phyloP scores from a whole-genome alignment of 1,140 invertebrate genomes.

The Zaprionus ornatus region DNA sequence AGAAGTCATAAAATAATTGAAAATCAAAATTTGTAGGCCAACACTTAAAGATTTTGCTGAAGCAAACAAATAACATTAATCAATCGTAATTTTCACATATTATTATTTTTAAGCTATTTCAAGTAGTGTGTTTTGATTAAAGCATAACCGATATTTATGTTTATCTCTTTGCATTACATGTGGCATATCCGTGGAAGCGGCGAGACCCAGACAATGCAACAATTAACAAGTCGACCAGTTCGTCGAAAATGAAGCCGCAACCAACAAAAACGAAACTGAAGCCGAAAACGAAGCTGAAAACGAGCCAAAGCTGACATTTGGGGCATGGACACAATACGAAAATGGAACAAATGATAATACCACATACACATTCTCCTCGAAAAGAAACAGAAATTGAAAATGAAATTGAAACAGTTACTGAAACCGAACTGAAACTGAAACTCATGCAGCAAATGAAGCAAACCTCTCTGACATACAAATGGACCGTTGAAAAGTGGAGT shows the following conservation, averaged over 20 bases:
- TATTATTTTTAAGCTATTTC: not conserved
- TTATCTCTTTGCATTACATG: conserved; percentile 10
- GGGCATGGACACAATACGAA: conserved; percentile 43
- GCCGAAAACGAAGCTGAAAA: not conserved
- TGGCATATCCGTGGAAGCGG: conserved; percentile 20
- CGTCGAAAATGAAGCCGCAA: no score
- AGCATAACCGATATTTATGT: conserved; percentile 12
- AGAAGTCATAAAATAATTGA: not conserved
- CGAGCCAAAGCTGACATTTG: conserved; percentile 23
- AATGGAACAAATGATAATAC: conserved; percentile 22
- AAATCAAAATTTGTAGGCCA: not conserved
- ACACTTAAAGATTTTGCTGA: not conserved
- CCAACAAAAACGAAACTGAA: conserved; percentile 8
- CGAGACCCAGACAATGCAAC: conserved; percentile 36
- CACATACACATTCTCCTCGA: conserved; percentile 31
- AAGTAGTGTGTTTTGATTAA: conserved; percentile 19
- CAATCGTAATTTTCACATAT: not conserved
- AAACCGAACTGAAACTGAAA: conserved; percentile 58
- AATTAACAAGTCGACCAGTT: conserved; percentile 31
- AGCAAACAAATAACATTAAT: not conserved
- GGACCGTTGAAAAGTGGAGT: conserved; percentile 15
- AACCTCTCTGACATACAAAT: conserved; percentile 72
- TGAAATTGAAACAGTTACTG: conserved; percentile 29
- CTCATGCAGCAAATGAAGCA: conserved; percentile 75
- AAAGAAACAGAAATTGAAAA: conserved; percentile 15